Evolutionary conservation across 2,888 invertebrate genomes (phyloP), one percentile per base, ranked within the genome.

Genomic region (Iphiclides podalirius): DNA sequence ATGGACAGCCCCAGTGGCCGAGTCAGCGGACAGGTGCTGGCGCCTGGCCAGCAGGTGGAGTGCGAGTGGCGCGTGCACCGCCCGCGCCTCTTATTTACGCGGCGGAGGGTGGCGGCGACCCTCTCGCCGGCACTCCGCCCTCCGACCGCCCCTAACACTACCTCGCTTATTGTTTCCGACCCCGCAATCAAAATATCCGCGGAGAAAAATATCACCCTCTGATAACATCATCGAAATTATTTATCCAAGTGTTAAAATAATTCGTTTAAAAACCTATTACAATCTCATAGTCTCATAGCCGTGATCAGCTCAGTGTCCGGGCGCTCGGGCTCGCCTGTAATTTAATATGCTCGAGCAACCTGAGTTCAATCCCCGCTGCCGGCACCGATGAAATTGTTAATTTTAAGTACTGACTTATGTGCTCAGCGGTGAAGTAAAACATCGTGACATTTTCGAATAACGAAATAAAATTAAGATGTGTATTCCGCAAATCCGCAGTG

Each of bases 171-270:
- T 49, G 49, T 49, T 17, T 17, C 15, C 38, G 16, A 49, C 49
- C 49, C 49, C 44, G 49, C 49, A 44, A 49, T 44, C 49, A 49
- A 39, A 49, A 49, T 39, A 49, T 49, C 44, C 49, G 44, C 28
- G 35, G 15, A 44, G 6, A 39, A 37, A 49, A 43, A 49, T 37
- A 49, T 49, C 49, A 16, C 49, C 44, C 44, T 39, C 44, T 39
- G 39, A 49, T 44, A 44, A 44, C 43, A 39, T 37, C 33, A 49
- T 49, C 44, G 23, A 49, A 39, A 44, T 49, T 49, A 39, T 49
- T 49, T 49, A 44, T 44, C 43, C 44, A 49, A 49, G 49, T 49
- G 49, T 39, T 49, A 44, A 43, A 44, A 44, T 44, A 34, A 31
- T 28, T 38, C 39, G 35, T 39, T 49, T 44, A 44, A 34, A 49